A percentile compares a stretch with the other conserved stretches of the same genome.
Conservation (phyloP, 2,797 vertebrate species). For the Sus cebifrons region DNA sequence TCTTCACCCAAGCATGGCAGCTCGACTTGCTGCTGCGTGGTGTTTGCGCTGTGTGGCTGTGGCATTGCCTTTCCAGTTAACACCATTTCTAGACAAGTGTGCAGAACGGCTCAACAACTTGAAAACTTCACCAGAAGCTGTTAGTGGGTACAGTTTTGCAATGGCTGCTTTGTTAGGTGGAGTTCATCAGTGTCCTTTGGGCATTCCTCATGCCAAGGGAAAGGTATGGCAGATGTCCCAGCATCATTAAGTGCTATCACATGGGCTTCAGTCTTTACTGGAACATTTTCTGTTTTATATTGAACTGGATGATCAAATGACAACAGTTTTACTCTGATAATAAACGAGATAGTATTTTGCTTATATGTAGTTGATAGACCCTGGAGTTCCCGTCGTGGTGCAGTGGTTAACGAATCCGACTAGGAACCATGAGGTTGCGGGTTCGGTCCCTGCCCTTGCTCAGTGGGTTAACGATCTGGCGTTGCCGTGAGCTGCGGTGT, state of each 20-base stretch:
- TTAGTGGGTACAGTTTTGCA: conserved; percentile 99
- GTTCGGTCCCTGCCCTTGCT: too few relatives aligned
- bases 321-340: neutral
- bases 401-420: too few relatives aligned
- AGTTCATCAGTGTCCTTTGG: conserved; percentile 98
- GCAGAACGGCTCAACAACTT: conserved; percentile 98
- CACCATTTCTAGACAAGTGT: conserved; percentile 97
- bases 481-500: too few relatives aligned
- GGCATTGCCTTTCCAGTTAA: conserved; percentile 97
- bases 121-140: conserved; percentile 98
- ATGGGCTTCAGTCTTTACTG: neutral
- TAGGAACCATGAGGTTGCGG: too few relatives aligned
- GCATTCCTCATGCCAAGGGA: conserved; percentile 98
- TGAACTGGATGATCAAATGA: neutral
- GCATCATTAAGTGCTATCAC: neutral
- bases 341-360: neutral
- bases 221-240: conserved; percentile 92
- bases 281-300: neutral
- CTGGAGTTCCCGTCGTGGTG: neutral
- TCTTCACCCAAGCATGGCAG: conserved; percentile 99
- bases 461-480: too few relatives aligned
- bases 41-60: conserved; percentile 98
- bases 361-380: neutral
- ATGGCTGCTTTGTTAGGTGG: conserved; percentile 98
- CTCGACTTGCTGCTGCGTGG: conserved; percentile 97